Percentiles rank a stretch among this genome's conserved stretches.
These are phyloP conservation scores for Gobio gobio DNA, from an alignment of 2,113 vertebrate genomes.

Conservation along the genomic window DNA sequence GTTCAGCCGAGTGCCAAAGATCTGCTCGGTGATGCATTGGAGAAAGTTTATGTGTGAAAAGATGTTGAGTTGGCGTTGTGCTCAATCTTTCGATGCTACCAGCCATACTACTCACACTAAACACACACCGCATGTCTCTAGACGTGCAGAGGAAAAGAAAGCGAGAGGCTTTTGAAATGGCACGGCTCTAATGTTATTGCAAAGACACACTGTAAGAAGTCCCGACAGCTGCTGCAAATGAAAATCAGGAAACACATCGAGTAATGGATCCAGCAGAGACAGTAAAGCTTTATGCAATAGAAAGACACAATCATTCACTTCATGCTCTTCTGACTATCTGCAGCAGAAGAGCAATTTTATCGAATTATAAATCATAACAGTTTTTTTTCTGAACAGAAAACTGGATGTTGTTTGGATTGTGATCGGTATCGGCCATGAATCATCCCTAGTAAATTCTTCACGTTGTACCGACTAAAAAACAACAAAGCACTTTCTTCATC, in stretches of 20 bases:
- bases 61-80: not conserved
- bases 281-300: not conserved
- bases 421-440: too few relatives aligned
- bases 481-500: too few relatives aligned
- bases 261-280: not conserved
- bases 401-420: too few relatives aligned
- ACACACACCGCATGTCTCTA: not conserved
- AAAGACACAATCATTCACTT: not conserved
- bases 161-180: not conserved
- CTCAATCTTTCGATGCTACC: not conserved
- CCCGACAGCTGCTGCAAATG: constrained; percentile 14
- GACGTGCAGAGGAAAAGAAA: not conserved
- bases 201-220: not conserved
- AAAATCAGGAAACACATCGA: constrained; percentile 18
- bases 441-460: too few relatives aligned
- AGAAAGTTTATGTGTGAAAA: not conserved
- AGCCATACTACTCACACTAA: not conserved
- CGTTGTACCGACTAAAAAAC: too few relatives aligned
- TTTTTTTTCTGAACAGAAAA: too few relatives aligned
- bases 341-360: not conserved
- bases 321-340: not conserved
- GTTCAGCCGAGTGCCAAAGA: not conserved
- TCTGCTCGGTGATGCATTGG: not conserved
- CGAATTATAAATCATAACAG: too few relatives aligned
- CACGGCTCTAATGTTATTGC: not conserved